These are phyloP conservation scores for Sebastes matsubarae DNA, from an alignment of 2,797 vertebrate species.

Conservation along the genomic window DNA sequence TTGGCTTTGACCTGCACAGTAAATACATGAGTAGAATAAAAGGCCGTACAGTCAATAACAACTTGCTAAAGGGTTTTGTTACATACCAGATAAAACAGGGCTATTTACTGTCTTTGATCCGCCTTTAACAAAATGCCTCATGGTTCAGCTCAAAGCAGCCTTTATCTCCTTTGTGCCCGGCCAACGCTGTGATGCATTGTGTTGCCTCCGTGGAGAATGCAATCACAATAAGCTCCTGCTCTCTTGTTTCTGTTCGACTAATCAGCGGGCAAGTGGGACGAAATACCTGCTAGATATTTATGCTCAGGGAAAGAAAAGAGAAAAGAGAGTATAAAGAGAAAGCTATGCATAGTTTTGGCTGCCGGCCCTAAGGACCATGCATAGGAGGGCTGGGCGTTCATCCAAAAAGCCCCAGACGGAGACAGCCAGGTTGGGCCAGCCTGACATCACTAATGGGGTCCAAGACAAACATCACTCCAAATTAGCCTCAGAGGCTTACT, in stretches of 20 bases:
- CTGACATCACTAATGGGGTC: conserved; percentile 23
- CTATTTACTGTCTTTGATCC: neutral
- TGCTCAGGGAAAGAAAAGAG: neutral
- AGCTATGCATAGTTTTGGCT: conserved; percentile 14
- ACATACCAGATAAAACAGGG: neutral
- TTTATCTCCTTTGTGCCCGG: neutral
- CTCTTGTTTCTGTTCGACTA: neutral
- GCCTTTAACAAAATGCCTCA: neutral
- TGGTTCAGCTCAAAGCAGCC: neutral
- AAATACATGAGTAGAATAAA: neutral
- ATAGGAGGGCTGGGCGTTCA: conserved; percentile 19
- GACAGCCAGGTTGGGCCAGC: conserved; percentile 14
- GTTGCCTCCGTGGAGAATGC: neutral
- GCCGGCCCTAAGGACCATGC: conserved; percentile 3
- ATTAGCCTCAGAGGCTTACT: conserved; percentile 8
- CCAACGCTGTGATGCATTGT: neutral
- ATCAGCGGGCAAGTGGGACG: neutral
- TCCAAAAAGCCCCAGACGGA: conserved; percentile 45
- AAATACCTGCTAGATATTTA: neutral
- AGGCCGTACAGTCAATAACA: neutral
- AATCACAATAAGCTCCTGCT: neutral
- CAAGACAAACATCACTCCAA: conserved; percentile 26
- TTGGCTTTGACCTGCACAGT: neutral
- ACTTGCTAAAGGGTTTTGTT: neutral
- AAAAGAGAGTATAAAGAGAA: neutral